Percentiles rank a stretch among this genome's conserved stretches.
Evolutionary conservation across 2,888 invertebrate species (phyloP).

Genomic region (Pheosia gnoma): DNA sequence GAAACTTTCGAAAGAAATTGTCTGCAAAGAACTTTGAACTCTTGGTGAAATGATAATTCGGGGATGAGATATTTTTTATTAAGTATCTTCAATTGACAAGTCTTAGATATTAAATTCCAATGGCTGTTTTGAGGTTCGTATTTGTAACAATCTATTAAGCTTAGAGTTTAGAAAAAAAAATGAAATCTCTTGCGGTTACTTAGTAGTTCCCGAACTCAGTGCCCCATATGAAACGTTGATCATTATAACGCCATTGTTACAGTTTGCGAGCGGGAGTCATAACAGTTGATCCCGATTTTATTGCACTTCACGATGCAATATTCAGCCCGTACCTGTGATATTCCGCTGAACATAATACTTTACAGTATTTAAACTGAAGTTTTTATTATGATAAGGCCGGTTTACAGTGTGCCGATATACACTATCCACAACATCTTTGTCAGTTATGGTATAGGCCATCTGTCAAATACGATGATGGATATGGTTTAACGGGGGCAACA

Average conservation of each 20-base stretch:
- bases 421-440: too few species aligned
- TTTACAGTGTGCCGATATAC: too few species aligned
- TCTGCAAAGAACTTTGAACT: slow-evolving; percentile 34
- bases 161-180: not conserved
- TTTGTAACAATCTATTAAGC: too few species aligned
- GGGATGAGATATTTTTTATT: slow-evolving; percentile 9
- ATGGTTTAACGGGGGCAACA: too few species aligned
- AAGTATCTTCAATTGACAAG: slow-evolving; percentile 1
- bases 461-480: too few species aligned
- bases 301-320: slow-evolving; percentile 71
- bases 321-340: slow-evolving; percentile 50
- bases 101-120: not conserved
- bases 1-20: slow-evolving; percentile 23
- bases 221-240: slow-evolving; percentile 53
- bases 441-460: too few species aligned
- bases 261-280: slow-evolving; percentile 67
- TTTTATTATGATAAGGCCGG: too few species aligned
- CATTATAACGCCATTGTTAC: slow-evolving; percentile 71
- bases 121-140: not conserved
- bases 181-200: not conserved
- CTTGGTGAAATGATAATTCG: slow-evolving; percentile 28
- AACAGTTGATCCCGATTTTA: slow-evolving; percentile 79
- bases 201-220: slow-evolving; percentile 37
- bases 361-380: slow-evolving; percentile 12
- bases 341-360: slow-evolving; percentile 24